phyloP scores from a whole-genome alignment of 2,888 invertebrate species.

The Byasa hedistus region DNA sequence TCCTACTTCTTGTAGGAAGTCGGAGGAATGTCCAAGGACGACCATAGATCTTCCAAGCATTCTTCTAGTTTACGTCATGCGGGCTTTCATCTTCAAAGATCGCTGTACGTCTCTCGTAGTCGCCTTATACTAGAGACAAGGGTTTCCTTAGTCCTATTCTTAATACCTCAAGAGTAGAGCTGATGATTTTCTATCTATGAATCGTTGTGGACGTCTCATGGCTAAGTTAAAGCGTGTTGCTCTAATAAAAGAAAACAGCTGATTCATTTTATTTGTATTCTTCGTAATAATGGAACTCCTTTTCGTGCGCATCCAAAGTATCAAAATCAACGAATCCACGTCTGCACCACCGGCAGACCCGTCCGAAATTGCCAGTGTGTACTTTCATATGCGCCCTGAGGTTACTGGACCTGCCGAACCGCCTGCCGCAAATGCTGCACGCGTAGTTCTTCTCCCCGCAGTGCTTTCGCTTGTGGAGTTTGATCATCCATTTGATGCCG shows the following conservation, averaged over 20 bases:
- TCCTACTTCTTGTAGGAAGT: no score
- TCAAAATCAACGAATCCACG: conserved; percentile 52
- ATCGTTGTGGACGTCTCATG: no score
- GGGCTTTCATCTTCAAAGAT: no score
- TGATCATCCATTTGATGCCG: conserved; percentile 58
- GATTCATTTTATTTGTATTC: conserved; percentile 34
- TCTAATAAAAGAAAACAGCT: not conserved
- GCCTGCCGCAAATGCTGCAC: conserved; percentile 78
- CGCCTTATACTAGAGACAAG: no score
- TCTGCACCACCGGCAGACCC: conserved; percentile 58
- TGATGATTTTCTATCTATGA: no score
- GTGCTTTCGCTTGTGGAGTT: conserved; percentile 71
- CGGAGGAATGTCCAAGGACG: no score
- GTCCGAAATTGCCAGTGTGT: conserved; percentile 55
- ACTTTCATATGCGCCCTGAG: conserved; percentile 63
- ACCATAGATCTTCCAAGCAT: no score
- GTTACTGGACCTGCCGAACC: conserved; percentile 77
- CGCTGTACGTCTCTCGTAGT: no score
- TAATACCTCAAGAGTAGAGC: no score
- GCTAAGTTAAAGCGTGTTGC: not conserved
- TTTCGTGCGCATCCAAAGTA: conserved; percentile 48
- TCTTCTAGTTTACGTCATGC: no score
- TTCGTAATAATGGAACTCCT: conserved; percentile 48
- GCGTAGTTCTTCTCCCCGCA: conserved; percentile 69
- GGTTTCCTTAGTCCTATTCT: no score